These are phyloP conservation scores for Papilio machaon DNA, from an alignment of 1,140 invertebrate genomes.

Conservation along the genomic window DNA sequence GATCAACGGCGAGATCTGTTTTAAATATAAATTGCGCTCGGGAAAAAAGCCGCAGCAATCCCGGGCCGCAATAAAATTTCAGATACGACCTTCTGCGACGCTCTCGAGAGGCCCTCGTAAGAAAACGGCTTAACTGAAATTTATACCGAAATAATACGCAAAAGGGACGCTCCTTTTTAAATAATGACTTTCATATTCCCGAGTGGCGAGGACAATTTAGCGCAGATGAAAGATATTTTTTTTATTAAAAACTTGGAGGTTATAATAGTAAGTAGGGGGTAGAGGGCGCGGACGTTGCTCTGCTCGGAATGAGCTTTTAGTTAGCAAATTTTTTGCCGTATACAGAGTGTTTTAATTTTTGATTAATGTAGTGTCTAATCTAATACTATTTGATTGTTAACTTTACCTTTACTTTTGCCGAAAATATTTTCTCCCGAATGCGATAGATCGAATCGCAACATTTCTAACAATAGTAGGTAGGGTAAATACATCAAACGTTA, in stretches of 20 bases:
- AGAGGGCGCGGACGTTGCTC: constrained; percentile 65
- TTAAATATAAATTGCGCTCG: constrained; percentile 46
- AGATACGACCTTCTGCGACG: constrained; percentile 46
- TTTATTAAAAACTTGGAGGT: constrained; percentile 74
- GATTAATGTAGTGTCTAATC: no score
- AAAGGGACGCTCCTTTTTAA: constrained; percentile 78
- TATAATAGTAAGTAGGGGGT: constrained; percentile 53
- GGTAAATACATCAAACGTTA: no score
- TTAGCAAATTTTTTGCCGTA: constrained; percentile 58
- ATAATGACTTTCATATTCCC: constrained; percentile 81
- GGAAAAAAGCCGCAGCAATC: constrained; percentile 39
- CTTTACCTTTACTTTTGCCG: no score
- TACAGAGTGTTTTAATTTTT: constrained; percentile 53
- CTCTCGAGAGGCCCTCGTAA: constrained; percentile 61
- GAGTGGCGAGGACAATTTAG: constrained; percentile 77
- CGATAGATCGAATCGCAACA: no score
- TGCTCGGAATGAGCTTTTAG: constrained; percentile 79
- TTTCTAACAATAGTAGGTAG: no score
- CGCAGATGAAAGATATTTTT: constrained; percentile 78
- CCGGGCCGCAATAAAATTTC: constrained; percentile 57
- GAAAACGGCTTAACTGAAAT: constrained; percentile 74
- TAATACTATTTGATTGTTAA: no score
- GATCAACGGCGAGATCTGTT: constrained; percentile 37
- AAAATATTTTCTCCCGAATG: no score
- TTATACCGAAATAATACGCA: constrained; percentile 79